Evolutionary conservation across 35 echinoderm and acorn worm genomes (phyloP).

Genomic region (Eucidaris tribuloides): DNA sequence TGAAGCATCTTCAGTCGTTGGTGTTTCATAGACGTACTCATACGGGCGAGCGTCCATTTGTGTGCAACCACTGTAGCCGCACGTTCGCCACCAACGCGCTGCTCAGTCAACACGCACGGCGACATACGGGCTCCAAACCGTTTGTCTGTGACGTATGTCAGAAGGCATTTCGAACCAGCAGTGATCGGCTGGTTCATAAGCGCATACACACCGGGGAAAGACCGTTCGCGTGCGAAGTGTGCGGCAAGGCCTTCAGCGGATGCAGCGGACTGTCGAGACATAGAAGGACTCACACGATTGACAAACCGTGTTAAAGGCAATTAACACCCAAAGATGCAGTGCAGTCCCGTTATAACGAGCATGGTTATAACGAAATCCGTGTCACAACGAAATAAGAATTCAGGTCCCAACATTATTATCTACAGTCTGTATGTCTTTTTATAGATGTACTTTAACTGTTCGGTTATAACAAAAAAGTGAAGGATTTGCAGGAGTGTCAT

Average conservation of each 20-base stretch:
- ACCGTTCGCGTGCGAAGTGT: conserved; percentile 1
- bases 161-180: conserved; percentile 10
- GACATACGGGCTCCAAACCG: conserved; percentile 56
- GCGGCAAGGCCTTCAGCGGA: conserved; percentile 5
- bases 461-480: too few relatives aligned
- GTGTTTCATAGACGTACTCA: conserved; percentile 45
- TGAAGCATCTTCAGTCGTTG: not conserved
- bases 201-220: conserved; percentile 6
- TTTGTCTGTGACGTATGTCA: conserved; percentile 50
- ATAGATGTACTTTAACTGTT: too few relatives aligned
- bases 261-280: not conserved
- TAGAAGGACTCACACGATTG: conserved; percentile 34
- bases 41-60: conserved; percentile 63
- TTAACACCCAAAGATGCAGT: too few relatives aligned
- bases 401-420: too few relatives aligned
- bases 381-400: too few relatives aligned
- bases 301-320: conserved; percentile 45
- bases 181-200: not conserved
- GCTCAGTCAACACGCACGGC: conserved; percentile 43
- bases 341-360: too few relatives aligned
- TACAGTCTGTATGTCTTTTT: too few relatives aligned
- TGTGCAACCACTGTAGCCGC: conserved; percentile 49
- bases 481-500: too few relatives aligned
- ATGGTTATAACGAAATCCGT: too few relatives aligned
- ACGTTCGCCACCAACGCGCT: conserved; percentile 35